phyloP scores from a whole-genome alignment of 2,113 vertebrate genomes.

The Ariopsis seemanni region DNA sequence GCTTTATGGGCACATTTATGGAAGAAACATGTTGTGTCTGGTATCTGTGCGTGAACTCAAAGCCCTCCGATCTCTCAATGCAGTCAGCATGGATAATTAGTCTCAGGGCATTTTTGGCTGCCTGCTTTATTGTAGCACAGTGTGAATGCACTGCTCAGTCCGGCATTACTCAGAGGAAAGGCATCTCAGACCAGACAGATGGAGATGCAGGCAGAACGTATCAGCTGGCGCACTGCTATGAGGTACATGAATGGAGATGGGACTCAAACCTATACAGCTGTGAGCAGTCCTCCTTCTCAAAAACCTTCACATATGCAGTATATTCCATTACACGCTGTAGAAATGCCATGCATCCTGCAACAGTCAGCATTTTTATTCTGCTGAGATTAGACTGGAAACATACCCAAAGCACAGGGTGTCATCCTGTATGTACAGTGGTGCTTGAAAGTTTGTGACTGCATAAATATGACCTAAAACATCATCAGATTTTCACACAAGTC shows the following conservation, averaged over 20 bases:
- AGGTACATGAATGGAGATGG: background rate
- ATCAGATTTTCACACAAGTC: too few species aligned
- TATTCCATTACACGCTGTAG: slow-evolving; percentile 1
- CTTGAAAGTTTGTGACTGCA: too few species aligned
- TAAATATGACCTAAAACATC: background rate
- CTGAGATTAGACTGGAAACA: background rate
- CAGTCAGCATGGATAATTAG: slow-evolving; percentile 47
- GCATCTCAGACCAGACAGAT: slow-evolving; percentile 31
- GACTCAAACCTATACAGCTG: slow-evolving; percentile 40
- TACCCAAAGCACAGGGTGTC: background rate
- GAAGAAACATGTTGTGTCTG: slow-evolving; percentile 36
- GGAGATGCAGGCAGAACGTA: slow-evolving; percentile 31
- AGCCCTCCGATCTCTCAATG: slow-evolving; percentile 40
- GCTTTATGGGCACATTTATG: slow-evolving; percentile 6
- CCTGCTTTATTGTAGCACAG: slow-evolving; percentile 19
- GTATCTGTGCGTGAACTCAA: slow-evolving; percentile 43
- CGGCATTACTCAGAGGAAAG: background rate
- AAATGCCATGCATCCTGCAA: background rate
- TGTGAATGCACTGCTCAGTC: slow-evolving; percentile 18
- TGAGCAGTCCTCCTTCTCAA: slow-evolving; percentile 14
- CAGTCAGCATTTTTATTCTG: background rate
- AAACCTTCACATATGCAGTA: slow-evolving; percentile 12
- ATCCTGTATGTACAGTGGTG: too few species aligned
- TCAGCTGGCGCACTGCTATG: slow-evolving; percentile 32
- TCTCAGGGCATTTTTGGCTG: slow-evolving; percentile 42